Evolutionary conservation across 2,888 invertebrate genomes (phyloP), one percentile per base, ranked within the genome.

Genomic region (Lasioglossum villosulum): DNA sequence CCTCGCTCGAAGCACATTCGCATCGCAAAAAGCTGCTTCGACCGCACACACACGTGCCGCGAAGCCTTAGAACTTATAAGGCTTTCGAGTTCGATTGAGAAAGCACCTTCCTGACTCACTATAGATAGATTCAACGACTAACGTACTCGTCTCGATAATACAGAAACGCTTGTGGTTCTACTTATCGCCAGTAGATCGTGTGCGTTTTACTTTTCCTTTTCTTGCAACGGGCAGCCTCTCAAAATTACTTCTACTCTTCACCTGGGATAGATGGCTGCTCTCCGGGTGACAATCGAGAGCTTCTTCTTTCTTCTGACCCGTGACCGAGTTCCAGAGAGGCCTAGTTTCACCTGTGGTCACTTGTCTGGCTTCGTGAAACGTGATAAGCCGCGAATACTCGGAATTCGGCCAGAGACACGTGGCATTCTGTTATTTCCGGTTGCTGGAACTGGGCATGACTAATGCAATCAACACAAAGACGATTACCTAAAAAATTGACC

Each of bases 281-380:
- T 63, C 30, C 6, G 6, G 16, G 10, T 6, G 30, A 63, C 63
- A 63, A 63, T 63, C 63, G 63, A 63, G 63, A 16, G 30, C 30
- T 30, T 63, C 63, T 59, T 74, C 78, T 86, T 77, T 74, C 74
- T 79, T 82, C 74, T 19, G 23, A 6, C 74, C 39, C 63, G 48
- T 86, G 82, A 77, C 86, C 86, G 80, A 86, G n/a, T 86, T 87
- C 76, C 79, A 56, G 77, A 78, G 27, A 75, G 80, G 76, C 81
- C 76, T 84, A 75, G 72, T 78, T 81, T 16, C 14, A 71, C 37
- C 37, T 73, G 59, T 56, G 75, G 72, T 39, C 72, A 81, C 71
- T 86, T 74, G 42, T 63, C n/a, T 30, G 81, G 81, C 66, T 78
- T 84, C 84, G 84, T 48, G 71, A 59, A 78, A 86, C 72, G 72